Percentiles rank a stretch among this genome's conserved stretches.
Evolutionary conservation across 37 sponge, comb jelly and placozoan species (phyloP).

Genomic region (Spongilla lacustris): DNA sequence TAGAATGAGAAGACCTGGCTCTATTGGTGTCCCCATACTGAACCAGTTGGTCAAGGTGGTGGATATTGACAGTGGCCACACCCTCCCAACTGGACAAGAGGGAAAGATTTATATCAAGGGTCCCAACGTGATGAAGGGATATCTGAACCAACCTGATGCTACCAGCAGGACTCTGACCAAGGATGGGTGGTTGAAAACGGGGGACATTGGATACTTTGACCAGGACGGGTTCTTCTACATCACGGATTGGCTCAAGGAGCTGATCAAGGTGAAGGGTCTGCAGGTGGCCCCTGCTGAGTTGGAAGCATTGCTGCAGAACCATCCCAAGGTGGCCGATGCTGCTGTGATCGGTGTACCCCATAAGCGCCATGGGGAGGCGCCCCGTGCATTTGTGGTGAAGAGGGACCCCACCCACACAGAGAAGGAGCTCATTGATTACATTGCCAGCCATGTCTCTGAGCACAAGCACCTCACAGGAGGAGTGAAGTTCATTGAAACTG

Average conservation of each 20-base stretch:
- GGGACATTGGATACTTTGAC: slow-evolving; percentile 89
- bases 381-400: slow-evolving; percentile 89
- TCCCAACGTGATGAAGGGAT: slow-evolving; percentile 91
- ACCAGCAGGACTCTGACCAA: slow-evolving; percentile 52
- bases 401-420: slow-evolving; percentile 48
- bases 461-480: slow-evolving; percentile 82
- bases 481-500: slow-evolving; percentile 71
- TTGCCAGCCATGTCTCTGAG: slow-evolving; percentile 53
- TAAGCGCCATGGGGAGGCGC: slow-evolving; percentile 82
- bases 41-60: slow-evolving; percentile 60
- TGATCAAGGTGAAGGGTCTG: slow-evolving; percentile 91
- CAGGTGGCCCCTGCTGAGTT: slow-evolving; percentile 94
- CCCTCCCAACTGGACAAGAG: slow-evolving; percentile 35
- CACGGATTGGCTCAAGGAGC: slow-evolving; percentile 88
- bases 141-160: slow-evolving; percentile 83
- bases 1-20: slow-evolving; percentile 33
- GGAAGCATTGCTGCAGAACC: slow-evolving; percentile 75
- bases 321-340: slow-evolving; percentile 83
- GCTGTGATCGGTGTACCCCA: slow-evolving; percentile 85
- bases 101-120: slow-evolving; percentile 81
- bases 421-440: slow-evolving; percentile 56
- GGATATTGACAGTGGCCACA: slow-evolving; percentile 50
- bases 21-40: slow-evolving; percentile 60
- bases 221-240: slow-evolving; percentile 80
- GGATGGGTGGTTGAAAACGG: slow-evolving; percentile 85